Conservation (phyloP, 2,888 invertebrate species). For the Blera fallax region DNA sequence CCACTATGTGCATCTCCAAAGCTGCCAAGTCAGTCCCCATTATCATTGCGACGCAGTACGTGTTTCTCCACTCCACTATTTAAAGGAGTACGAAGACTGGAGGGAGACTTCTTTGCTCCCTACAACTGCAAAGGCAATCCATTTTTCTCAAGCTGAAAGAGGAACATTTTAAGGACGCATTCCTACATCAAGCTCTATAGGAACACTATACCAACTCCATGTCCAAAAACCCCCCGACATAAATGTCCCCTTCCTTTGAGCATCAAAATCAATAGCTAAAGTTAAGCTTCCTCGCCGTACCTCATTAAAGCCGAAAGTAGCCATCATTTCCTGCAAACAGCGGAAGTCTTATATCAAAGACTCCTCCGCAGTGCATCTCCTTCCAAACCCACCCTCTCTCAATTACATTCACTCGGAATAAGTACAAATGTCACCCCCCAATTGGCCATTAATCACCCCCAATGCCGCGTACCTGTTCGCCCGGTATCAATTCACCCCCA, state of each 20-base stretch:
- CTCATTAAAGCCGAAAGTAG: constrained; percentile 37
- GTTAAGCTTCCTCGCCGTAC: background rate
- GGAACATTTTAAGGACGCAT: too few relatives aligned
- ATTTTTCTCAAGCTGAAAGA: too few relatives aligned
- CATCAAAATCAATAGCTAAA: background rate
- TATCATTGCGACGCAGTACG: too few relatives aligned
- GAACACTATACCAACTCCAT: too few relatives aligned
- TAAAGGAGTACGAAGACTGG: too few relatives aligned
- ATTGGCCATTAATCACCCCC: constrained; percentile 63
- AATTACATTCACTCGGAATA: constrained; percentile 55
- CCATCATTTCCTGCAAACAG: background rate
- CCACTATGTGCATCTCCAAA: too few relatives aligned
- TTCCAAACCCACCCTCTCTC: background rate
- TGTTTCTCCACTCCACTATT: too few relatives aligned
- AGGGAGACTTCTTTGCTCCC: too few relatives aligned
- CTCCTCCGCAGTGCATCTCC: background rate
- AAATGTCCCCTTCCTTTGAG: background rate
- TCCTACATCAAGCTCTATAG: too few relatives aligned
- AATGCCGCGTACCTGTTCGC: constrained; percentile 33
- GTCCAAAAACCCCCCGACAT: background rate
- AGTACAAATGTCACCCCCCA: constrained; percentile 59
- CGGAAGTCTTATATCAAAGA: constrained; percentile 36
- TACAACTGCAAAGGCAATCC: too few relatives aligned
- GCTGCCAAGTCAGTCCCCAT: too few relatives aligned
- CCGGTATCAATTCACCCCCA: background rate